Conservation (phyloP, 2,797 vertebrate genomes). For the Anabas testudineus region DNA sequence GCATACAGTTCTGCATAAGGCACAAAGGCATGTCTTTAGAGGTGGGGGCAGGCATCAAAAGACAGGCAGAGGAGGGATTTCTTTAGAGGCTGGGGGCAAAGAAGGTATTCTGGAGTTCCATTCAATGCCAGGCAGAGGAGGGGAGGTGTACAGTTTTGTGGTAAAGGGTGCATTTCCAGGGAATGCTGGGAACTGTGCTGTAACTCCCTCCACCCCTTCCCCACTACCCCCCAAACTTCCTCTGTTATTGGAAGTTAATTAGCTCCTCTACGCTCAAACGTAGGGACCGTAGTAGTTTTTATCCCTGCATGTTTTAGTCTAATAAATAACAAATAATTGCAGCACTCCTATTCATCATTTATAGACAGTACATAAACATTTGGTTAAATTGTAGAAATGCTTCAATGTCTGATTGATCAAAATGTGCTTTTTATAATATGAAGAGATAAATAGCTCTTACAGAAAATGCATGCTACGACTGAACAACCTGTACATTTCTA, state of each 20-base stretch:
- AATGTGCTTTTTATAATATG: neutral
- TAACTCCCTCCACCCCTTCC: conserved; percentile 4
- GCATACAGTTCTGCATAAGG: conserved; percentile 85
- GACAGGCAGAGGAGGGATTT: conserved; percentile 83
- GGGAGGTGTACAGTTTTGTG: conserved; percentile 57
- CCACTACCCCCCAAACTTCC: conserved; percentile 23
- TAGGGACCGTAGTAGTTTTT: conserved; percentile 15
- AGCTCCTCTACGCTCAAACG: conserved; percentile 25
- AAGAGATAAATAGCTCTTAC: no score
- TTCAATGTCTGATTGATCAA: neutral
- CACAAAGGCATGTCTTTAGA: conserved; percentile 86
- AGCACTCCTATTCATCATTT: conserved; percentile 8
- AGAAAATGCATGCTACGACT: neutral
- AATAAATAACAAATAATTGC: conserved; percentile 20
- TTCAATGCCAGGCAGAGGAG: conserved; percentile 65
- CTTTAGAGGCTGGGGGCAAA: conserved; percentile 82
- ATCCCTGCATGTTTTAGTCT: conserved; percentile 8
- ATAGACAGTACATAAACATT: neutral
- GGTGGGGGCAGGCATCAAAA: conserved; percentile 83
- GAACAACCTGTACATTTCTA: conserved; percentile 11
- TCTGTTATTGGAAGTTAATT: conserved; percentile 39
- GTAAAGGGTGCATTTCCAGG: conserved; percentile 61
- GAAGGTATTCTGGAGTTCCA: conserved; percentile 78
- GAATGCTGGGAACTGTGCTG: conserved; percentile 51
- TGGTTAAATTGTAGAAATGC: neutral